Evolutionary conservation across 2,888 invertebrate genomes (phyloP).

Genomic region (Poecilus cupreus): DNA sequence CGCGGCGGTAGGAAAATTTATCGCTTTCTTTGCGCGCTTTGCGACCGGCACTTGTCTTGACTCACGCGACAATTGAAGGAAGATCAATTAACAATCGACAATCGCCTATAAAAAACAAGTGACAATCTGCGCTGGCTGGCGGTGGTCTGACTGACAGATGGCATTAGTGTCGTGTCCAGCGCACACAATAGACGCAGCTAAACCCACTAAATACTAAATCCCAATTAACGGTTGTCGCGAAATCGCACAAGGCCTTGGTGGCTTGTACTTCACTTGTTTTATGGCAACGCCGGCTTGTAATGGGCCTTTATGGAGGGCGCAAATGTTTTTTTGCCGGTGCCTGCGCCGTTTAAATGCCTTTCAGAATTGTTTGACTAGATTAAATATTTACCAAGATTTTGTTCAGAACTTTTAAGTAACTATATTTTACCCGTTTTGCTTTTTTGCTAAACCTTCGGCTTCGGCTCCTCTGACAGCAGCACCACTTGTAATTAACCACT

Average conservation of each 20-base stretch:
- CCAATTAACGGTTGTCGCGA: background rate
- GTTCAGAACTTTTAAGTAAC: too few species aligned
- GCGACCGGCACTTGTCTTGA: too few species aligned
- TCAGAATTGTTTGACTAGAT: constrained; percentile 1
- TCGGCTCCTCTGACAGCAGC: too few species aligned
- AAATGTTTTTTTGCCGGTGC: background rate
- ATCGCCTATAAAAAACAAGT: constrained; percentile 21
- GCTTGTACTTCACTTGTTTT: background rate
- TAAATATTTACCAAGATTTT: constrained; percentile 4
- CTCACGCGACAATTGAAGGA: constrained; percentile 14
- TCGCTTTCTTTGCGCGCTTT: background rate
- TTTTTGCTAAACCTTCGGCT: too few species aligned
- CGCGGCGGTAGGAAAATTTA: background rate
- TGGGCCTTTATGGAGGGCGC: background rate
- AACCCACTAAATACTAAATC: background rate
- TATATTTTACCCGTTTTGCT: too few species aligned
- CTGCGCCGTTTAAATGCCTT: background rate
- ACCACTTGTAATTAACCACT: too few species aligned
- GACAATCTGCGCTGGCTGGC: background rate
- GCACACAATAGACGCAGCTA: background rate
- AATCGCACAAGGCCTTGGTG: background rate
- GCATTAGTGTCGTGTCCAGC: background rate
- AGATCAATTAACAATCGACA: constrained; percentile 19
- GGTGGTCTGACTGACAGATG: background rate
- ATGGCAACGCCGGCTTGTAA: background rate